phyloP scores from a whole-genome alignment of 2,113 vertebrate genomes.

The Perccottus glenii region DNA sequence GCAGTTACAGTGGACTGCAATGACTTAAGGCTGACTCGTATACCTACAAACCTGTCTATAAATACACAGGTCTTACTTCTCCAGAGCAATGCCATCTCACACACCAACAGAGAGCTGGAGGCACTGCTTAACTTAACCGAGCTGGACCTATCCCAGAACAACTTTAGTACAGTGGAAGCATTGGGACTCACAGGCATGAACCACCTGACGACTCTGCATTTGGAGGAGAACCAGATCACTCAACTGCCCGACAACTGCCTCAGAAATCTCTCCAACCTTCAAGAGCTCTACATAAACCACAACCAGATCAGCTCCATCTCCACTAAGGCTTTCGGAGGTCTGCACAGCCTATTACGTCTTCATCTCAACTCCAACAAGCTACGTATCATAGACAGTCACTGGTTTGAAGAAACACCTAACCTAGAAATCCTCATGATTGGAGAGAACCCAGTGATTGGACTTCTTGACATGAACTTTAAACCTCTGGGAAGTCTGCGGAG shows the following conservation, averaged over 20 bases:
- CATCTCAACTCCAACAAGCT: slow-evolving; percentile 96
- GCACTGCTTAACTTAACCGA: slow-evolving; percentile 93
- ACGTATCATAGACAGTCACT: slow-evolving; percentile 90
- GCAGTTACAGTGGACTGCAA: slow-evolving; percentile 98
- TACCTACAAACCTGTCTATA: slow-evolving; percentile 89
- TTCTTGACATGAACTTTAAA: slow-evolving; percentile 95
- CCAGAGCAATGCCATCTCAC: slow-evolving; percentile 94
- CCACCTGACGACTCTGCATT: slow-evolving; percentile 91
- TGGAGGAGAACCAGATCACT: slow-evolving; percentile 95
- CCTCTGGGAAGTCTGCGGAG: slow-evolving; percentile 90
- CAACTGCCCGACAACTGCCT: slow-evolving; percentile 92
- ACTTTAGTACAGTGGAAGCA: slow-evolving; percentile 90
- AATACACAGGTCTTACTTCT: slow-evolving; percentile 95
- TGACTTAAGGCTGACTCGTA: slow-evolving; percentile 89
- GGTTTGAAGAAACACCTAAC: slow-evolving; percentile 95
- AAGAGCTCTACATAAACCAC: slow-evolving; percentile 98
- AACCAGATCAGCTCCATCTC: slow-evolving; percentile 94
- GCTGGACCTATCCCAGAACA: slow-evolving; percentile 96
- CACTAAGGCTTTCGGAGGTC: slow-evolving; percentile 89
- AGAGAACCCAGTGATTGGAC: slow-evolving; percentile 95
- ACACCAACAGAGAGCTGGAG: slow-evolving; percentile 87
- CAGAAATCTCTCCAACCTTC: slow-evolving; percentile 89
- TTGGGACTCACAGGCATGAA: slow-evolving; percentile 89
- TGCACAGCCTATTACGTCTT: slow-evolving; percentile 89
- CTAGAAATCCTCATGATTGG: slow-evolving; percentile 98